Evolutionary conservation across 2,888 invertebrate species (phyloP).

Genomic region (Reticulitermes lucifugus): DNA sequence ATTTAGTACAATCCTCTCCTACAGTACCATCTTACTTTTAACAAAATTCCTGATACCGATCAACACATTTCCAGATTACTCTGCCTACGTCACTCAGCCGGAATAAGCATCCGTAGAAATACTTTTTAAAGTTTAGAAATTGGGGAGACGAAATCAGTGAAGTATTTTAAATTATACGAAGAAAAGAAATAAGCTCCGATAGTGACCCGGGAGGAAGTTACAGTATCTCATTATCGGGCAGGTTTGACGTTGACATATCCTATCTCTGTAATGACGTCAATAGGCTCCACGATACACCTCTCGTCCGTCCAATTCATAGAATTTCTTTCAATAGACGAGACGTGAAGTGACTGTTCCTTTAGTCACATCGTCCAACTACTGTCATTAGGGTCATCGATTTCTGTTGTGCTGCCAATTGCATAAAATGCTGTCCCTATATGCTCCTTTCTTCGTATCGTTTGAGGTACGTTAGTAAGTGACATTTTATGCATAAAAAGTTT

Average conservation of each 20-base stretch:
- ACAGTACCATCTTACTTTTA: too few relatives aligned
- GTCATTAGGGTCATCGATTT: constrained; percentile 29
- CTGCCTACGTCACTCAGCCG: too few relatives aligned
- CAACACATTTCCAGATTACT: too few relatives aligned
- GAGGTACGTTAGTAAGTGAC: neutral
- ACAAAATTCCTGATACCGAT: too few relatives aligned
- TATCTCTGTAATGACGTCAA: too few relatives aligned
- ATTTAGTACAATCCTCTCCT: too few relatives aligned
- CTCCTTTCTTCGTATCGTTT: neutral
- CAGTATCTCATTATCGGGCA: constrained; percentile 12
- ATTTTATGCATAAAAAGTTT: constrained; percentile 1
- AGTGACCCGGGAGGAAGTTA: neutral
- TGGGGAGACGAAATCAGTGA: too few relatives aligned
- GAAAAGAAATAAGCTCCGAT: neutral
- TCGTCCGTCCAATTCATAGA: neutral
- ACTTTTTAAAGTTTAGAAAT: too few relatives aligned
- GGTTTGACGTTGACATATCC: neutral
- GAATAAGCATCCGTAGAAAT: too few relatives aligned
- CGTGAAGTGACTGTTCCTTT: neutral
- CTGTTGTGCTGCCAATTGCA: constrained; percentile 20
- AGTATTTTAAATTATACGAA: neutral
- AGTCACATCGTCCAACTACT: constrained; percentile 2
- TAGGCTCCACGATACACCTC: too few relatives aligned
- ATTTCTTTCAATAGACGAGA: neutral
- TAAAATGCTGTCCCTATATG: neutral